phyloP scores from a whole-genome alignment of 2,797 vertebrate genomes.

The Pygocentrus nattereri region DNA sequence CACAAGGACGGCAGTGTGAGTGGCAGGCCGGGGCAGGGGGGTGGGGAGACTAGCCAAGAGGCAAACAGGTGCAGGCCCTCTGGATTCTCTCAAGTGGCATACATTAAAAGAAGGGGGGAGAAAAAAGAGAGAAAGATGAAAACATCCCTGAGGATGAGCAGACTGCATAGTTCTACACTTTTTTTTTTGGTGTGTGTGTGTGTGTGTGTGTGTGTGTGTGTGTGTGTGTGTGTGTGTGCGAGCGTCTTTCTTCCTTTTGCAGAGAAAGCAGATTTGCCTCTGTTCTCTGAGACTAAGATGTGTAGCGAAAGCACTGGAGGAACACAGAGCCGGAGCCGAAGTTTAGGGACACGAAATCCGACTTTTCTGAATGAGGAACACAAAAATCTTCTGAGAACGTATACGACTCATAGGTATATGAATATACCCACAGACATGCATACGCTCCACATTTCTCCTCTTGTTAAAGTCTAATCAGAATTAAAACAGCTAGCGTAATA shows the following conservation, averaged over 20 bases:
- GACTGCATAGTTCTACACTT: slow-evolving; percentile 74
- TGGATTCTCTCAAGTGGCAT: slow-evolving; percentile 85
- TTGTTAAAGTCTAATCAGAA: not conserved
- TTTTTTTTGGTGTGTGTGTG: slow-evolving; percentile 41
- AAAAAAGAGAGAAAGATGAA: slow-evolving; percentile 69
- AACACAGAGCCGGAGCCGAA: not conserved
- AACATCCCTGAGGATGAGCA: slow-evolving; percentile 79
- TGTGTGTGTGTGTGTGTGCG: not conserved
- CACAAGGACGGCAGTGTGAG: slow-evolving; percentile 80
- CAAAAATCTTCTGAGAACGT: not conserved
- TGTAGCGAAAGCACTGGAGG: slow-evolving; percentile 6
- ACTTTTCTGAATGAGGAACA: slow-evolving; percentile 7
- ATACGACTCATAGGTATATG: not conserved
- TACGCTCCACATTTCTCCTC: not conserved
- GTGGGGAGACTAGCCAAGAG: slow-evolving; percentile 82
- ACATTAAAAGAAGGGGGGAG: slow-evolving; percentile 72
- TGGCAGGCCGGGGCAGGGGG: slow-evolving; percentile 80
- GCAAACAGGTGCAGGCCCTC: slow-evolving; percentile 87
- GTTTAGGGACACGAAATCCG: not conserved
- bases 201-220: slow-evolving; percentile 3
- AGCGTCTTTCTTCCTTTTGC: slow-evolving; percentile 38
- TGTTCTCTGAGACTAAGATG: slow-evolving; percentile 9
- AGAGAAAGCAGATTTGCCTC: slow-evolving; percentile 47
- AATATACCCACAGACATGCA: not conserved
- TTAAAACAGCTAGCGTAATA: not conserved